Percentiles rank a stretch among this genome's conserved stretches.
phyloP scores from a whole-genome alignment of 1,140 invertebrate species.

The Trichonephila clavipes region DNA sequence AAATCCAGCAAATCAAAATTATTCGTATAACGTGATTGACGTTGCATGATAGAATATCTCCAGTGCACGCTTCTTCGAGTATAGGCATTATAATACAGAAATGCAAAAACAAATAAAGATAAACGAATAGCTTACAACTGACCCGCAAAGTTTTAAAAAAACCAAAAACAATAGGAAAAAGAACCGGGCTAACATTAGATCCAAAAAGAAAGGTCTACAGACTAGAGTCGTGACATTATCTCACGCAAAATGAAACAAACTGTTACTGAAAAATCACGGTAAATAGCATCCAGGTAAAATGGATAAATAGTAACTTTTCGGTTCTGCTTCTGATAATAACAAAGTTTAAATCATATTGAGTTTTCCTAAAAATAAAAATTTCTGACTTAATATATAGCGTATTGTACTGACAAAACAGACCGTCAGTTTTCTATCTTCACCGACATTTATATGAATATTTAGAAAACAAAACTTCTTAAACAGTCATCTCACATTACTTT shows the following conservation, averaged over 20 bases:
- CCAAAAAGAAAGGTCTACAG: neutral
- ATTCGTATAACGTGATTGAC: conserved; percentile 9
- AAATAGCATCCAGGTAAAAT: neutral
- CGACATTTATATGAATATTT: too few relatives aligned
- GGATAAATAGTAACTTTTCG: neutral
- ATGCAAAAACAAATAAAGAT: neutral
- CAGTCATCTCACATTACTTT: too few relatives aligned
- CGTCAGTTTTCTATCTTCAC: too few relatives aligned
- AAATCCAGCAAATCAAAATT: neutral
- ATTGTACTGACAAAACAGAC: too few relatives aligned
- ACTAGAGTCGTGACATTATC: neutral
- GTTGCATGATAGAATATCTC: neutral
- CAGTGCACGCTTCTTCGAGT: neutral
- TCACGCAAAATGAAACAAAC: conserved; percentile 32
- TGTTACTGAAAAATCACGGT: conserved; percentile 9
- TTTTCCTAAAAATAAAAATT: neutral
- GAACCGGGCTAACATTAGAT: neutral
- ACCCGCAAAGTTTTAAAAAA: conserved; percentile 29
- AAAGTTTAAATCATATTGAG: neutral
- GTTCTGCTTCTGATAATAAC: neutral
- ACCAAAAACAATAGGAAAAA: neutral
- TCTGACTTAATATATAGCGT: too few relatives aligned
- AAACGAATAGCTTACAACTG: neutral
- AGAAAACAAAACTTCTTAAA: too few relatives aligned
- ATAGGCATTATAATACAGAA: neutral